Percentiles rank a stretch among this genome's conserved stretches.
Conservation (phyloP, 53 echinoderm and acorn worm species). For the Temnopleurus reevesii region DNA sequence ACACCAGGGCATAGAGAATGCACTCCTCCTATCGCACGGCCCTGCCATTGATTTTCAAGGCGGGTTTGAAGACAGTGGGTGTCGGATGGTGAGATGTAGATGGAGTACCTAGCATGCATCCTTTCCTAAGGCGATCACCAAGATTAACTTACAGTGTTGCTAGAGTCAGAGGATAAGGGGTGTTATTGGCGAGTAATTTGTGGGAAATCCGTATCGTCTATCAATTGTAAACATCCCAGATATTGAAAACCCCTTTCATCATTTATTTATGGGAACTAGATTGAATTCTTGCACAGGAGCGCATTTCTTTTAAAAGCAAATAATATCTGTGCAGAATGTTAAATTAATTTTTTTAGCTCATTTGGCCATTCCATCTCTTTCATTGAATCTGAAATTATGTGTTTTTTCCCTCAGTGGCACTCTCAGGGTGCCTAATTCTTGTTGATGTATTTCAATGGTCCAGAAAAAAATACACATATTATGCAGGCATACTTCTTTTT, state of each 20-base stretch:
- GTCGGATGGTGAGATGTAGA: background rate
- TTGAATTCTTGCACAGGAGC: background rate
- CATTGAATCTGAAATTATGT: background rate
- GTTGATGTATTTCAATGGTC: no score
- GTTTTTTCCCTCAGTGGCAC: no score
- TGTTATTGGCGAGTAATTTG: background rate
- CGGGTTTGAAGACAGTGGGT: background rate
- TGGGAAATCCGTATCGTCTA: background rate
- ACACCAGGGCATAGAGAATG: background rate
- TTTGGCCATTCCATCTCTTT: background rate
- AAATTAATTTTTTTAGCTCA: no score
- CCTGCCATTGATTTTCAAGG: conserved; percentile 29
- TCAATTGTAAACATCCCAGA: background rate
- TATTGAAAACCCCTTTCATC: background rate
- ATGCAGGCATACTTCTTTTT: no score
- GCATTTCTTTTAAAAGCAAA: background rate
- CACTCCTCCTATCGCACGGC: conserved; percentile 17
- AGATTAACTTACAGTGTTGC: conserved; percentile 40
- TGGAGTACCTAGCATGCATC: background rate
- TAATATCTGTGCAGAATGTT: no score
- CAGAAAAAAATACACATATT: no score
- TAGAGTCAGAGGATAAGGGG: background rate
- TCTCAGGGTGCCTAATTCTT: no score
- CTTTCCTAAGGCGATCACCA: background rate
- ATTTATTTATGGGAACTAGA: background rate